Evolutionary conservation across 30 jellyfish, hydroid and myxozoan genomes (phyloP).

Genomic region (Aurelia sp.): DNA sequence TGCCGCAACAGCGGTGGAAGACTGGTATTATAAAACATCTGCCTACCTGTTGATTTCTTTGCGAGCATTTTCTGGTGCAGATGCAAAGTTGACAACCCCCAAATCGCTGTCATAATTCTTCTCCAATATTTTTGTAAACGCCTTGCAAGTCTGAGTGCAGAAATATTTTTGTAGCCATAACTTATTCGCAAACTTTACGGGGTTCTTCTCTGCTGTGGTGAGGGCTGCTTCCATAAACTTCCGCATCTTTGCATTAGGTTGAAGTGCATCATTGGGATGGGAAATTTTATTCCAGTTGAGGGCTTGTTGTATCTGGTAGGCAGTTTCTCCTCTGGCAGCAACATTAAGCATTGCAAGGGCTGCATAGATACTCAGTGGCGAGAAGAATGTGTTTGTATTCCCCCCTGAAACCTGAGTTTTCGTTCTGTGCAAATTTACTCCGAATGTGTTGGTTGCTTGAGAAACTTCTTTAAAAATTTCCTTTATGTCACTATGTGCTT

Average conservation of each 20-base stretch:
- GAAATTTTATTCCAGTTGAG: conserved; percentile 47
- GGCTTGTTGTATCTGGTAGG: conserved; percentile 45
- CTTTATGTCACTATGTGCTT: conserved; percentile 4
- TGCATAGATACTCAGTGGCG: conserved; percentile 62
- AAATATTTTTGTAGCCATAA: conserved; percentile 66
- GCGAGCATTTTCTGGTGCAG: conserved; percentile 37
- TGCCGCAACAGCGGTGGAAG: no score
- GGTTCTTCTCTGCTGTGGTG: not conserved
- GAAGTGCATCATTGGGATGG: conserved; percentile 31
- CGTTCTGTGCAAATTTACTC: conserved; percentile 55
- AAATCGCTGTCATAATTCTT: conserved; percentile 31
- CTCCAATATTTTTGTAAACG: conserved; percentile 15
- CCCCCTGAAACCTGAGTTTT: conserved; percentile 40
- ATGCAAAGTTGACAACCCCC: conserved; percentile 43
- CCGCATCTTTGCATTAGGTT: conserved; percentile 24
- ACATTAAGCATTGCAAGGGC: conserved; percentile 71
- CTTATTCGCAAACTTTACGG: conserved; percentile 52
- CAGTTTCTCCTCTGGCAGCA: conserved; percentile 63
- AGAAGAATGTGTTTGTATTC: conserved; percentile 40
- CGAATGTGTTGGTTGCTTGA: conserved; percentile 59
- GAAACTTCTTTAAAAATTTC: conserved; percentile 25
- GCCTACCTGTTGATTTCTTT: conserved; percentile 28
- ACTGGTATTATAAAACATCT: no score
- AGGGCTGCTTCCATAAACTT: conserved; percentile 26
- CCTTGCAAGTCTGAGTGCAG: conserved; percentile 20